Percentiles rank a stretch among this genome's conserved stretches.
Conservation (phyloP, 1,140 invertebrate species). For the Hydropsyche tenuis region DNA sequence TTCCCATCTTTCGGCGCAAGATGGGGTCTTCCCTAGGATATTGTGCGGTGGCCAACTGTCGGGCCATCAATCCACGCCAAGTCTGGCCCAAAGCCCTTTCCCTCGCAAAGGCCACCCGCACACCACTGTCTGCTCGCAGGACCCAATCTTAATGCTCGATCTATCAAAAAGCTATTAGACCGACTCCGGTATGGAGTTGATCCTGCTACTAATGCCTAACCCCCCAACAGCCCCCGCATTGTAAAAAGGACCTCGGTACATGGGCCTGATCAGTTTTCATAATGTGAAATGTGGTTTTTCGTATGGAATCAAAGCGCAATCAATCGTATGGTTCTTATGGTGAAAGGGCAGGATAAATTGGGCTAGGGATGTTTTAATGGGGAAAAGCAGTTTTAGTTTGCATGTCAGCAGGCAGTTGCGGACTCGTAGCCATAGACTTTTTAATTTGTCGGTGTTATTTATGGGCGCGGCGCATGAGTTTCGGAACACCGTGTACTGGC, state of each 20-base stretch:
- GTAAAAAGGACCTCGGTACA: too few species aligned
- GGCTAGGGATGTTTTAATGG: background rate
- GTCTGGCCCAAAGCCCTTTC: background rate
- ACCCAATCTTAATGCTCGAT: constrained; percentile 37
- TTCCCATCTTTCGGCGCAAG: background rate
- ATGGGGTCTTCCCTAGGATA: background rate
- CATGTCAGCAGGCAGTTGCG: constrained; percentile 46
- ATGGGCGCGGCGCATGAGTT: constrained; percentile 35
- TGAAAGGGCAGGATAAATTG: background rate
- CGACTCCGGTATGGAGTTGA: constrained; percentile 30
- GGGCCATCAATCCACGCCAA: constrained; percentile 42
- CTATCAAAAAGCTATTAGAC: constrained; percentile 48
- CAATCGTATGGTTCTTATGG: background rate
- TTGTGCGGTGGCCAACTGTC: constrained; percentile 9
- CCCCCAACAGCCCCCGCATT: background rate
- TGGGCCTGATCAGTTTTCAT: too few species aligned
- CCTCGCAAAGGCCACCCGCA: background rate
- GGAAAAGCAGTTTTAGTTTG: constrained; percentile 14
- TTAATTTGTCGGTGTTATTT: constrained; percentile 49
- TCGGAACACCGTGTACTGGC: constrained; percentile 1
- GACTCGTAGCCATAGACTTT: constrained; percentile 42
- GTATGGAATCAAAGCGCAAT: too few species aligned
- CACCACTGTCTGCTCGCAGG: too few species aligned
- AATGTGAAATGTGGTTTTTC: too few species aligned
- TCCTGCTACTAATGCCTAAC: constrained; percentile 18